Evolutionary conservation across 1,140 invertebrate genomes (phyloP).

Genomic region (Plutomurus gul): DNA sequence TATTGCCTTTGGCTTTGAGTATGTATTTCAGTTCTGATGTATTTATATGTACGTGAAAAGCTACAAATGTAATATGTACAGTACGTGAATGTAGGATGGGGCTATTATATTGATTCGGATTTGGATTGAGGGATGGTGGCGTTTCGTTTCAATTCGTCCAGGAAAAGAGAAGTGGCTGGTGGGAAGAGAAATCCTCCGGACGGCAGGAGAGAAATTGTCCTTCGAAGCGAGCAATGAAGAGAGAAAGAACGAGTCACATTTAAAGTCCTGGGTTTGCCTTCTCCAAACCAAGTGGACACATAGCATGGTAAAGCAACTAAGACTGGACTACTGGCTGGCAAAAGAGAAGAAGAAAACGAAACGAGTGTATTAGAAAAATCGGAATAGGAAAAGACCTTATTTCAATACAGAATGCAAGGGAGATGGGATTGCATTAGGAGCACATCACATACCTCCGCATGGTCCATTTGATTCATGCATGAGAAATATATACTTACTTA

Average conservation of each 20-base stretch:
- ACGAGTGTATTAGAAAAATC: slow-evolving; percentile 43
- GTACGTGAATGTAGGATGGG: slow-evolving; percentile 21
- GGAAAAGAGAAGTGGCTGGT: slow-evolving; percentile 15
- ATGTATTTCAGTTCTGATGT: slow-evolving; percentile 11
- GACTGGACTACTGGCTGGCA: not conserved
- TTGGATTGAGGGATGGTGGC: slow-evolving; percentile 41
- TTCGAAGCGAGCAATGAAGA: slow-evolving; percentile 25
- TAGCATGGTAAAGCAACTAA: not conserved
- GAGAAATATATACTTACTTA: slow-evolving; percentile 42
- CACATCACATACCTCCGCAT: slow-evolving; percentile 40
- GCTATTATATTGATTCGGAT: slow-evolving; percentile 46
- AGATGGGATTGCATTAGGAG: slow-evolving; percentile 44
- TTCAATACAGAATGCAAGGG: slow-evolving; percentile 35
- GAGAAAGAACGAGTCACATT: not conserved
- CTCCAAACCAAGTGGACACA: slow-evolving; percentile 10
- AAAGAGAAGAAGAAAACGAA: slow-evolving; percentile 15
- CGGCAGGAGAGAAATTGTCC: slow-evolving; percentile 32
- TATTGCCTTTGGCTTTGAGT: slow-evolving; percentile 26
- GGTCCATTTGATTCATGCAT: slow-evolving; percentile 50
- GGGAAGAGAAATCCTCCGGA: slow-evolving; percentile 22
- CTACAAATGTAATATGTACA: slow-evolving; percentile 31
- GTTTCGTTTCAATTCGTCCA: slow-evolving; percentile 40
- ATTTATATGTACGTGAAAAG: slow-evolving; percentile 25
- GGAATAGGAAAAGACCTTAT: slow-evolving; percentile 47
- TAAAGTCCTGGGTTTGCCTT: not conserved